A percentile compares a stretch with the other conserved stretches of the same genome.
Conservation (phyloP, 2,888 invertebrate species). For the Linhomoeus sp. region DNA sequence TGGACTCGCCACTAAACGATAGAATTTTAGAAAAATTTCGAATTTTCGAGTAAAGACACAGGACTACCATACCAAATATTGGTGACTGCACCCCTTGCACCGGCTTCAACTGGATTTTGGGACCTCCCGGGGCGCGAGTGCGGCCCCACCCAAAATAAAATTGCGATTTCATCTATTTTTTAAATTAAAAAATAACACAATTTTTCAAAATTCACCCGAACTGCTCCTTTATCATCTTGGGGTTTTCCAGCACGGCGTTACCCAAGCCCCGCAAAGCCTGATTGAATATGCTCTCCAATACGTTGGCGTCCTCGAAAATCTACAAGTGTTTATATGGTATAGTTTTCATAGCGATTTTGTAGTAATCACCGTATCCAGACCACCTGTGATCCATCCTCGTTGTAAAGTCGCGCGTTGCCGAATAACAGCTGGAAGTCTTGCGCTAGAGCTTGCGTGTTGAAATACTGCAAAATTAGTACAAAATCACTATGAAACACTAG, state of each 20-base stretch:
- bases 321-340: too few species aligned
- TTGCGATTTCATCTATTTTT: background rate
- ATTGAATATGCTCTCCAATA: constrained; percentile 59
- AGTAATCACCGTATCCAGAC: background rate
- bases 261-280: constrained; percentile 55
- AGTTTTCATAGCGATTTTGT: too few species aligned
- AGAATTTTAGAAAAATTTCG: too few species aligned
- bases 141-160: background rate
- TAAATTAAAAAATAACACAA: background rate
- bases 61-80: too few species aligned
- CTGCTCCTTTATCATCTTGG: constrained; percentile 8
- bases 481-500: background rate
- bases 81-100: too few species aligned
- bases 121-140: background rate
- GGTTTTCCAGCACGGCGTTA: constrained; percentile 9
- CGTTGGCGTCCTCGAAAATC: constrained; percentile 59
- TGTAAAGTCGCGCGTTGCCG: constrained; percentile 83
- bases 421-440: constrained; percentile 53
- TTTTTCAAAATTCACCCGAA: constrained; percentile 6
- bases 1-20: too few species aligned
- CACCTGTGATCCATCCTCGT: constrained; percentile 65
- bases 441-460: constrained; percentile 12
- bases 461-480: constrained; percentile 13
- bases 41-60: too few species aligned
- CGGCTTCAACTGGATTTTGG: background rate